Percentiles rank a stretch among this genome's conserved stretches.
These are phyloP conservation scores for Tinea trinotella DNA, from an alignment of 2,888 invertebrate genomes.

Conservation along the genomic window DNA sequence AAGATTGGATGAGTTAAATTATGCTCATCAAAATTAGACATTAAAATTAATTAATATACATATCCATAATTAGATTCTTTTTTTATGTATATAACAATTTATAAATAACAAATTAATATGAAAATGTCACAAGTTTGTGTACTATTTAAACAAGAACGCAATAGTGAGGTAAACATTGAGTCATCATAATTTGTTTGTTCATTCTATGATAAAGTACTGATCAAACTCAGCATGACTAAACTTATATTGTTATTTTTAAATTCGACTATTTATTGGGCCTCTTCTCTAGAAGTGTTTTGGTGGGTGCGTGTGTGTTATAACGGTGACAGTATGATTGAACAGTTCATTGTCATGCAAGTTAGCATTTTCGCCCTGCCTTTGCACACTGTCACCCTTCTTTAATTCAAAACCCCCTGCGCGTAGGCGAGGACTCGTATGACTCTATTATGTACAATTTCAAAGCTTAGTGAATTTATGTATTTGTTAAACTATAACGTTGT, in stretches of 20 bases:
- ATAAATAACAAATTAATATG: not conserved
- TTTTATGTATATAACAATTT: no score
- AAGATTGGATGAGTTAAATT: no score
- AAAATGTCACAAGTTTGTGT: not conserved
- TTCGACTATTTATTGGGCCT: slow-evolving; percentile 39
- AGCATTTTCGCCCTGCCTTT: not conserved
- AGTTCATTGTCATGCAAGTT: slow-evolving; percentile 11
- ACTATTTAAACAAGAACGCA: not conserved
- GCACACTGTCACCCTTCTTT: slow-evolving; percentile 8
- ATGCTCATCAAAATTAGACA: no score
- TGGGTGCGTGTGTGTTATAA: slow-evolving; percentile 42
- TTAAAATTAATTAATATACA: no score
- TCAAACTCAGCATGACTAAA: slow-evolving; percentile 48
- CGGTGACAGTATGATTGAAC: slow-evolving; percentile 43
- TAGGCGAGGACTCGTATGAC: slow-evolving; percentile 1
- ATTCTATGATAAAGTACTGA: slow-evolving; percentile 7
- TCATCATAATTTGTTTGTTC: slow-evolving; percentile 14
- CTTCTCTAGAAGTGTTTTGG: slow-evolving; percentile 37
- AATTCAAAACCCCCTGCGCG: not conserved
- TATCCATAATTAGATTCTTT: no score
- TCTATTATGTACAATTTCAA: not conserved
- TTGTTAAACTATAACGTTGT: not conserved
- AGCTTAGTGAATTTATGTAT: not conserved
- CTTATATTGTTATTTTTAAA: slow-evolving; percentile 49
- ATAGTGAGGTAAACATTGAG: not conserved